Conservation (phyloP, 2,888 invertebrate species). For the Hypselothyrea guttata region DNA sequence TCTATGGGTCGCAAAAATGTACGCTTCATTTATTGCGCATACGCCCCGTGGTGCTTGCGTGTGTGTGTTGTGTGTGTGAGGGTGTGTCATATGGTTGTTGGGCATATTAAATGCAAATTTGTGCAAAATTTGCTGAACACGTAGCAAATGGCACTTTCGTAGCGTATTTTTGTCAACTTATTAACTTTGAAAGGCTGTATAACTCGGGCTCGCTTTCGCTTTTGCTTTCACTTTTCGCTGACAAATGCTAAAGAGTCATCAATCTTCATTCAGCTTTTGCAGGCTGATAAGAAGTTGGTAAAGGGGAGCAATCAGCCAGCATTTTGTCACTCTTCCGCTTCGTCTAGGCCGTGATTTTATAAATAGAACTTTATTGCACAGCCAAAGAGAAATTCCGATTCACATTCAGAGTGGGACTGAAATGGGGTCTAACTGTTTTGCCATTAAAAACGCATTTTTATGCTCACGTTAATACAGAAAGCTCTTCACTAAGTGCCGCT, state of each 20-base stretch:
- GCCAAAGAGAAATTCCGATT: no score
- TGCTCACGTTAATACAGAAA: constrained; percentile 41
- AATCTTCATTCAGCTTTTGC: constrained; percentile 56
- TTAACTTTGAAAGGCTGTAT: constrained; percentile 45
- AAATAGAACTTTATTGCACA: neutral
- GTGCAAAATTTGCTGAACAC: constrained; percentile 39
- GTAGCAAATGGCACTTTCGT: constrained; percentile 27
- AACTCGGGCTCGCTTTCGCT: constrained; percentile 16
- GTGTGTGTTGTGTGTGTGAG: no score
- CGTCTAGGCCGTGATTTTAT: constrained; percentile 28
- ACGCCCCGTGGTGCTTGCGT: constrained; percentile 22
- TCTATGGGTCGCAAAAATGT: constrained; percentile 4
- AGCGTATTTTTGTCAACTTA: constrained; percentile 56
- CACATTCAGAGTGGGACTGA: no score
- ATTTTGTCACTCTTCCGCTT: constrained; percentile 41
- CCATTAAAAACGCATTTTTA: constrained; percentile 70
- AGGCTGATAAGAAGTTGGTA: constrained; percentile 5
- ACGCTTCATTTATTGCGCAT: constrained; percentile 44
- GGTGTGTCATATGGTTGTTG: neutral
- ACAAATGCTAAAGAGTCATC: constrained; percentile 60
- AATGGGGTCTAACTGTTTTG: no score
- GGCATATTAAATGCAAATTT: constrained; percentile 69
- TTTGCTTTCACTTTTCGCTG: constrained; percentile 41
- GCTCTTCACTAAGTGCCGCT: constrained; percentile 46
- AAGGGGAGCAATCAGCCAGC: constrained; percentile 25